These are phyloP conservation scores for Ashinkailepas kermadecensis DNA, from an alignment of 2,888 invertebrate species.

Conservation along the genomic window DNA sequence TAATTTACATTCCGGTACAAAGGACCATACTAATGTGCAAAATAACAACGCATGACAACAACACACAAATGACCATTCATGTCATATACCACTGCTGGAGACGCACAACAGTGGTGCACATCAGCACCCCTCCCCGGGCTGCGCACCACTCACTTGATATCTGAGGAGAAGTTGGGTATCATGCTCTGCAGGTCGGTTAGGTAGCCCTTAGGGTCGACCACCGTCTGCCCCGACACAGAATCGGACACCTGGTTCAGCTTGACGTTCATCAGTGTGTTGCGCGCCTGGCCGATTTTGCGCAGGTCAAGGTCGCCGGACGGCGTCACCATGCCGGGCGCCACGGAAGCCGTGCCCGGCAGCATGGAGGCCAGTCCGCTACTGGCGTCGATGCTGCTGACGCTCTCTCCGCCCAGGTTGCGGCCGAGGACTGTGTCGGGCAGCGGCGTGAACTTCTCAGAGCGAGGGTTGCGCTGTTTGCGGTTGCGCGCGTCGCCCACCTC, in stretches of 20 bases:
- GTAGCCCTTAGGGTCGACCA: conserved; percentile 99
- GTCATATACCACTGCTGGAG: too few species aligned
- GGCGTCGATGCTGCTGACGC: conserved; percentile 70
- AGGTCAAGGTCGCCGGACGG: conserved; percentile 78
- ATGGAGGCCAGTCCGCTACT: conserved; percentile 54
- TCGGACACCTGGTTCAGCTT: conserved; percentile 95
- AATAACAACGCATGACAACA: too few species aligned
- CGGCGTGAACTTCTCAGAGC: conserved; percentile 89
- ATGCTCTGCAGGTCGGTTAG: conserved; percentile 98
- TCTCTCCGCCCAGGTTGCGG: conserved; percentile 73
- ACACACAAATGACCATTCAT: too few species aligned
- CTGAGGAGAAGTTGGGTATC: conserved; percentile 70
- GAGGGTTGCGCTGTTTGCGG: conserved; percentile 82
- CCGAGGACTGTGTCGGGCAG: conserved; percentile 92
- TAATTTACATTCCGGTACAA: too few species aligned
- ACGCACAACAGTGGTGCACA: too few species aligned
- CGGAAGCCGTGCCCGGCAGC: conserved; percentile 33
- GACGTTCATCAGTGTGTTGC: conserved; percentile 98
- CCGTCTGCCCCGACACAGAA: conserved; percentile 97
- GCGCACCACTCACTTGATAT: conserved; percentile 56
- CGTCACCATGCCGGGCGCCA: conserved; percentile 42
- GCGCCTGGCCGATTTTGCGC: conserved; percentile 95
- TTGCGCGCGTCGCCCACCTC: conserved; percentile 99
- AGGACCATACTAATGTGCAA: too few species aligned
- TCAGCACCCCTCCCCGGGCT: too few species aligned